These are phyloP conservation scores for Lasioglossum zephyrum DNA, from an alignment of 2,888 invertebrate genomes.

Conservation along the genomic window DNA sequence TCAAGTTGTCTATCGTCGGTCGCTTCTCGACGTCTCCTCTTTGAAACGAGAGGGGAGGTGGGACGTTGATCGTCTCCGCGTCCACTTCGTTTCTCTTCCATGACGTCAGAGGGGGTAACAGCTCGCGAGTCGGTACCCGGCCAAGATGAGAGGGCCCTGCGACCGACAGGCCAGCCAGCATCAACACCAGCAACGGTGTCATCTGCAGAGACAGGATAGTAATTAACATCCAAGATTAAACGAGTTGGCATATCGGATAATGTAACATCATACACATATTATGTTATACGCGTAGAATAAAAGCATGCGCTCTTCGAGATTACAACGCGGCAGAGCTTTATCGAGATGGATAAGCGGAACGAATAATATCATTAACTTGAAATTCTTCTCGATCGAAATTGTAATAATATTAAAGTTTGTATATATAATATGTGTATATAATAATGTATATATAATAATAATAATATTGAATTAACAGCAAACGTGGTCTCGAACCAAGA, in stretches of 20 bases:
- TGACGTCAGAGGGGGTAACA: conserved; percentile 41
- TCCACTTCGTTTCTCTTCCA: conserved; percentile 34
- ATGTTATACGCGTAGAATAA: background rate
- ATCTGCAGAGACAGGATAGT: conserved; percentile 36
- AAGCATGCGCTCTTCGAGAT: too few relatives aligned
- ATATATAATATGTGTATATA: too few relatives aligned
- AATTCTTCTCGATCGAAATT: too few relatives aligned
- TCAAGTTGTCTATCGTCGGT: conserved; percentile 71
- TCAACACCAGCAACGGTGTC: conserved; percentile 48
- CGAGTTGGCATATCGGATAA: too few relatives aligned
- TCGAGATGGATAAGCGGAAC: background rate
- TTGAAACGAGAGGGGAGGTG: conserved; percentile 79
- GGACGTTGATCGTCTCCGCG: conserved; percentile 50
- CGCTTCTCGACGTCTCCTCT: conserved; percentile 84
- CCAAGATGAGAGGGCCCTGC: conserved; percentile 45
- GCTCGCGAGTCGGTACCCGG: conserved; percentile 48
- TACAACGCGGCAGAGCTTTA: background rate
- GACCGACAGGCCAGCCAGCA: conserved; percentile 36
- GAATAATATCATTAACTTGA: background rate
- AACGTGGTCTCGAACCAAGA: too few relatives aligned
- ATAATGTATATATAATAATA: too few relatives aligned
- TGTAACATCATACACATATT: too few relatives aligned
- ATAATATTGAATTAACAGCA: too few relatives aligned
- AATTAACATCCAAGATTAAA: background rate
- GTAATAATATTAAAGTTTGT: too few relatives aligned